phyloP scores from a whole-genome alignment of 1,140 invertebrate species.

The Philotrypesis tridentata region DNA sequence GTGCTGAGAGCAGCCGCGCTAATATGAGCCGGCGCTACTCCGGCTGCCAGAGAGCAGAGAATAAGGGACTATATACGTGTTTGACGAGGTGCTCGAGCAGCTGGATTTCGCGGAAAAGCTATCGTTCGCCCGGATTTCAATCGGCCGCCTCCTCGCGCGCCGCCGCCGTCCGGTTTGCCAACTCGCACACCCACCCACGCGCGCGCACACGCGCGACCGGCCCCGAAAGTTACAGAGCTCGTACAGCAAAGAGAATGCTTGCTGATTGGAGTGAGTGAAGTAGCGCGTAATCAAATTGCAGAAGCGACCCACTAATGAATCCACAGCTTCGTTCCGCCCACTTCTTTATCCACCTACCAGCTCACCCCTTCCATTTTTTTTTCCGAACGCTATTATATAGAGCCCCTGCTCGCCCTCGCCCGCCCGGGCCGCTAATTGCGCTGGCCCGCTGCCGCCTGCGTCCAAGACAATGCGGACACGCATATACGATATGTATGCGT shows the following conservation, averaged over 20 bases:
- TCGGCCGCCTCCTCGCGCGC: neutral
- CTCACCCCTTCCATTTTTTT: too few relatives aligned
- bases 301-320: slow-evolving; percentile 6
- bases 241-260: slow-evolving; percentile 12
- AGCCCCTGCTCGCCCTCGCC: neutral
- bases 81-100: slow-evolving; percentile 21
- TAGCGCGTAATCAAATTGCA: slow-evolving; percentile 30
- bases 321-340: neutral
- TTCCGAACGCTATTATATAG: neutral
- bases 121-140: slow-evolving; percentile 4
- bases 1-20: neutral
- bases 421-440: too few relatives aligned
- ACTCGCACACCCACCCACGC: neutral
- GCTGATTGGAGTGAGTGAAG: slow-evolving; percentile 31
- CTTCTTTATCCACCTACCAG: neutral
- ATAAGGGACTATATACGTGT: neutral
- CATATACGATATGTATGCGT: too few relatives aligned
- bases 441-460: too few relatives aligned
- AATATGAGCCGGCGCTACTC: too few relatives aligned
- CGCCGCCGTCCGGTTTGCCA: neutral
- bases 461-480: too few relatives aligned
- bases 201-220: neutral
- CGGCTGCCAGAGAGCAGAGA: too few relatives aligned
- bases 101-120: slow-evolving; percentile 13
- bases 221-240: slow-evolving; percentile 25